Base-by-base conservation (phyloP, 2,888 invertebrate genomes). In the Eupithecia subfuscata region DNA sequence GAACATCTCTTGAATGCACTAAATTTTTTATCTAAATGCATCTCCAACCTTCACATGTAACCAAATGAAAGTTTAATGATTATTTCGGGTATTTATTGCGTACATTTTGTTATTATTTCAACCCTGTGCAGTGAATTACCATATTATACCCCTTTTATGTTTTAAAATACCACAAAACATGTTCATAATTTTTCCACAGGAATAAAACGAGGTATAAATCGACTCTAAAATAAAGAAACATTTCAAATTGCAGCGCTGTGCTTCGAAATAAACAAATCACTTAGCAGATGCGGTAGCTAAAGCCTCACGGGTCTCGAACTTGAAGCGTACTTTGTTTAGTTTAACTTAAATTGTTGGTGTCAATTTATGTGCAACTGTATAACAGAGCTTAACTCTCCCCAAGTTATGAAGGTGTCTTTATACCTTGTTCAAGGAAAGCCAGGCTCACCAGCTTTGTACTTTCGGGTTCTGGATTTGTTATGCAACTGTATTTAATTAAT, bases 281-380 rank as follows among this genome's bases (percentile, higher is more conserved):
- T 80, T 75, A 78, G 69, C 71, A 75, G 67, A 74, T 71, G 75
- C 73, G 75, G 78, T 78, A 74, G 71, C 73, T 78, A 65, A 75
- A 63, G 60, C 74, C 80, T 70, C 79, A 22, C 68, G 78, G 72
- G 79, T 71, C 73, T 75, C 63, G 69, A 79, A 77, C 77, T 80
- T 69, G 68, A 78, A 79, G 77, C 75, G 76, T 79, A 75, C 78
- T 79, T 74, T 76, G 73, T 75, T 78, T 75, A 80, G 78, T 80
- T 76, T 65, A 79, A 82, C 80, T 82, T 82, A 80, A 80, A 82
- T 80, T 80, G 82, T 82, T 80, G 79, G 75, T 80, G 80, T 82
- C 82, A 79, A 79, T 80, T 80, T 82, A 81, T 75, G 78, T 77
- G 77, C 75, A 79, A 78, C 80, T 81, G 78, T 78, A 76, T 73